Percentiles rank a stretch among this genome's conserved stretches.
Conservation (phyloP, 2,797 vertebrate species). For the Schizothorax lantsangensis region DNA sequence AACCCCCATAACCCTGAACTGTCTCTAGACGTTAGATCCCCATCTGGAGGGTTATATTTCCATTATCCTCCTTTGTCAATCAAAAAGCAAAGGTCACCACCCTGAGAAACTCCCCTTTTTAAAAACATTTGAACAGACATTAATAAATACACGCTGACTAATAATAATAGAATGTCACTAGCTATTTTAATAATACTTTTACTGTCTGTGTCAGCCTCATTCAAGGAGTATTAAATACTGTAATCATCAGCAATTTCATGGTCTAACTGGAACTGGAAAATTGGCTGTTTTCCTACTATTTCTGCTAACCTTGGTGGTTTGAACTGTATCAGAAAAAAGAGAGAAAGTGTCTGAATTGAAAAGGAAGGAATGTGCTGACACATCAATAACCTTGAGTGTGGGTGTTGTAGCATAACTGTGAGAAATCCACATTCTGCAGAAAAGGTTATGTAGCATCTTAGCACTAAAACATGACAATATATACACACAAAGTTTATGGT, state of each 20-base stretch:
- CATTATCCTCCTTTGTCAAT: constrained; percentile 28
- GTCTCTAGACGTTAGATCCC: constrained; percentile 4
- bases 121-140: neutral
- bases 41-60: neutral
- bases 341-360: constrained; percentile 14
- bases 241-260: constrained; percentile 3
- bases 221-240: constrained; percentile 14
- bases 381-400: constrained; percentile 16
- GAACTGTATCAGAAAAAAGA: constrained; percentile 44
- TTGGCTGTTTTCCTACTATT: constrained; percentile 8
- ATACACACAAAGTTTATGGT: neutral
- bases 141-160: neutral
- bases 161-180: neutral
- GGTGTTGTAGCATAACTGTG: constrained; percentile 12
- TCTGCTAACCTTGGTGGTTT: constrained; percentile 31
- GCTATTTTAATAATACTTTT: neutral
- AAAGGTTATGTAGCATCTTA: neutral
- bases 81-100: constrained; percentile 12
- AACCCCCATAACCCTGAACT: constrained; percentile 2
- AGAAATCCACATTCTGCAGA: constrained; percentile 20
- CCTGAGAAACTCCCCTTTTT: neutral
- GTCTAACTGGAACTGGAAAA: constrained; percentile 5
- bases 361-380: constrained; percentile 39
- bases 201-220: constrained; percentile 11
- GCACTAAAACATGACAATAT: neutral